Evolutionary conservation across 2,888 invertebrate genomes (phyloP), one percentile per base, ranked within the genome.

Genomic region (Ophion ventricosus): DNA sequence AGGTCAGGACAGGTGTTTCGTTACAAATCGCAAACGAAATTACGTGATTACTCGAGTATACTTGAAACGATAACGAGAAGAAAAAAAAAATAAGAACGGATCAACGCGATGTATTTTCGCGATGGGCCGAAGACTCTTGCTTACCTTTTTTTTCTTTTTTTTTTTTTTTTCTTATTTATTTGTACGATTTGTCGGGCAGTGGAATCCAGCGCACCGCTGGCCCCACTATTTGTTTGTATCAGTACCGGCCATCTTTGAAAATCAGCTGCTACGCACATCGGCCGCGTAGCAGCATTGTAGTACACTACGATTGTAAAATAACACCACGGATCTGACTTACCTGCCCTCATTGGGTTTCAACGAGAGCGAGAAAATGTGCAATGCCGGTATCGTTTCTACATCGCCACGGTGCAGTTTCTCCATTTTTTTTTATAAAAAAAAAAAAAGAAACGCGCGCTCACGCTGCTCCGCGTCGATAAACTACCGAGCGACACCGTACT

Each of bases 221-320:
- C 78, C 85, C 78, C 85, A 87, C 87, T 88, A 90, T 90, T 90
- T 91, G 89, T 90, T 90, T 90, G 89, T 89, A 87, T 89, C 87
- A 84, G 80, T 83, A 81, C 79, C 90, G 87, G 91, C 91, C 91
- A 91, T 91, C 89, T 91, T 91, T 89, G 87, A 80, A 86, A 81
- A 89, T 90, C 91, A 91, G 91, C 90, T 91, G 91, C 75, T 66
- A 56, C 73, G 49, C 66, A 66, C 61, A 17, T 61, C 29, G 57
- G 54, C 64, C 72, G 79, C 76, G 72, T 66, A 76, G 72, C 78
- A 74, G 76, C 74, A 56, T 74, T 69, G 67, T 76, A 72, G 72
- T 69, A 69, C 40, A 76, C 83, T 73, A 73, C 43, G 61, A 73
- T 73, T 61, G 14, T 73, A 49, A 73, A 26, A 25, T 43, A 10